A percentile compares a stretch with the other conserved stretches of the same genome.
phyloP scores from a whole-genome alignment of 2,888 invertebrate genomes.

The Aleiodes testaceus region DNA sequence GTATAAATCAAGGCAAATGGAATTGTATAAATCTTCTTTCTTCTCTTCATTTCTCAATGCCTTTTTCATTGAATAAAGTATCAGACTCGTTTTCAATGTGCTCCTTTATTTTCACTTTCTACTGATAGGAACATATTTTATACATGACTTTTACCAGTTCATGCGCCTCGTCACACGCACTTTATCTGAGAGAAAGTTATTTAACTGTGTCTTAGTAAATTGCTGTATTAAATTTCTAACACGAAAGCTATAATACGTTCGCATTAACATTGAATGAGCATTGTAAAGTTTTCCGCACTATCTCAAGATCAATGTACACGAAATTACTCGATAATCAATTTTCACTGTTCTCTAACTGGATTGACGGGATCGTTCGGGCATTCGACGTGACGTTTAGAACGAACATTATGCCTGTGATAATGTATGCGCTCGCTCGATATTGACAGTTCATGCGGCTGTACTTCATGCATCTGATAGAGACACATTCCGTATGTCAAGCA shows the following conservation, averaged over 20 bases:
- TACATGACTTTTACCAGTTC: slow-evolving; percentile 37
- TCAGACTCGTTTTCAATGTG: slow-evolving; percentile 9
- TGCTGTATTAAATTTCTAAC: slow-evolving; percentile 1
- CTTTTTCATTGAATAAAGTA: too few relatives aligned
- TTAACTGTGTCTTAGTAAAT: neutral
- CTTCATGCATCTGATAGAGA: slow-evolving; percentile 14
- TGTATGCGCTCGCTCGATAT: neutral
- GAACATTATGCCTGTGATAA: neutral
- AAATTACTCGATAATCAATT: slow-evolving; percentile 24
- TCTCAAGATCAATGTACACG: slow-evolving; percentile 10
- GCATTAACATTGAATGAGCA: too few relatives aligned
- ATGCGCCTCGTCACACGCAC: slow-evolving; percentile 32
- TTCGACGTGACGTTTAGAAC: slow-evolving; percentile 13
- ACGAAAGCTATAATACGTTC: too few relatives aligned
- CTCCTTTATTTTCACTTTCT: slow-evolving; percentile 39
- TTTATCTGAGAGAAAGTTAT: slow-evolving; percentile 37
- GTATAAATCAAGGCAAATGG: neutral
- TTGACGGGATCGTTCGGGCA: slow-evolving; percentile 4
- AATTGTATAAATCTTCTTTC: neutral
- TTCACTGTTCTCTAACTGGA: slow-evolving; percentile 4
- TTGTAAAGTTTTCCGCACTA: too few relatives aligned
- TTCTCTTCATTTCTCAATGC: neutral
- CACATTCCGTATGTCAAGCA: slow-evolving; percentile 1
- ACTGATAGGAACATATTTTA: slow-evolving; percentile 4
- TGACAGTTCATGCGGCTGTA: slow-evolving; percentile 14